Evolutionary conservation across 1,140 invertebrate species (phyloP), one percentile per base, ranked within the genome.

Genomic region (Pseudachorutes palmiensis): DNA sequence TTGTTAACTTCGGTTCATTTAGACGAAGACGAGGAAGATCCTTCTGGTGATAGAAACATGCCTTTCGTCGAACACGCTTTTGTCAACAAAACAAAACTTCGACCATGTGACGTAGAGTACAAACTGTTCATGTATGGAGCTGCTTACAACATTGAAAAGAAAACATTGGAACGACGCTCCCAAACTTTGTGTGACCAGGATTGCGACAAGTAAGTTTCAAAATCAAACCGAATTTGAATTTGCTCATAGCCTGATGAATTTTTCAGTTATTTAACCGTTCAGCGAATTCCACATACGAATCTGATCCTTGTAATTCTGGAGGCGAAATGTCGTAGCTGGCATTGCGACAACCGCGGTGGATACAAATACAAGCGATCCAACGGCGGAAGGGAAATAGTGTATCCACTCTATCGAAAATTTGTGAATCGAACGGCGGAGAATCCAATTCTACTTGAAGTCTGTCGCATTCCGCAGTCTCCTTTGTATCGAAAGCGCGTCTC

Each of bases 241-340:
- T 12, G 19, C 19, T 19, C 9, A 45, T 45, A 9, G 19, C 19
- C 19, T 19, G 36, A 45, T 45, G 9, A 45, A 45, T 45, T 77
- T 76, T 82, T 74, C 78, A 91, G 89, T 71, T 89, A 90, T 12
- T 94, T 94, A 79, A 93, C 90, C 78, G 90, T 93, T 9, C 91
- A 94, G 75, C 92, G 92, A 79, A 91, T 94, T 72, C 89, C 87
- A 49, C 88, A 91, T 75, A 93, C 91, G 72, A 94, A 95, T 81
- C 78, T 95, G 60, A 90, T 94, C 60, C 79, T 94, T 61, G 79
- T 94, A 29, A 91, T 92, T 49, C 90, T 93, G 58, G 90, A 93
- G 76, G 93, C 89, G 0, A 77, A 90, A 64, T 94, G 91, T 79
- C 89, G 89, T 45, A 94, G 91, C 78, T 88, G 88, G 30, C 32